Evolutionary conservation across 2,888 invertebrate species (phyloP).

Genomic region (Agonopterix alstromeriana): DNA sequence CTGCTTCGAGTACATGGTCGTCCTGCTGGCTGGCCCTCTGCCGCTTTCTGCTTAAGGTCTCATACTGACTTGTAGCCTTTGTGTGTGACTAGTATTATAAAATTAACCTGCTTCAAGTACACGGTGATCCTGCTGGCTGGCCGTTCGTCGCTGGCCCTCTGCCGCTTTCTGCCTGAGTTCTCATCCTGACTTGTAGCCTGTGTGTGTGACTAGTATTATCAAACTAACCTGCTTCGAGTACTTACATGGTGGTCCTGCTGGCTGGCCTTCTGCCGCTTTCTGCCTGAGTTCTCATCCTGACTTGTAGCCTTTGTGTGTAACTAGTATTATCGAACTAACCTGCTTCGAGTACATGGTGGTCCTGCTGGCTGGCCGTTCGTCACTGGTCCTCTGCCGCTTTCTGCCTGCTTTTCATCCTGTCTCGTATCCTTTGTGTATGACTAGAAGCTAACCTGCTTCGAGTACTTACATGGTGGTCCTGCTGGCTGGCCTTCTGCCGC

Average conservation of each 20-base stretch:
- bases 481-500: conserved; percentile 75
- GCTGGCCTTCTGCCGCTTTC: conserved; percentile 74
- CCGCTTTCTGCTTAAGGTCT: conserved; percentile 83
- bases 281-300: too few relatives aligned
- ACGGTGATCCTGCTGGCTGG: conserved; percentile 76
- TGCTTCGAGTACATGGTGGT: conserved; percentile 86
- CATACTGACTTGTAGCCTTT: conserved; percentile 89
- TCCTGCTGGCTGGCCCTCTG: conserved; percentile 74
- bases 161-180: conserved; percentile 82
- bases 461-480: conserved; percentile 83
- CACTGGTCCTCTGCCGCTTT: conserved; percentile 77
- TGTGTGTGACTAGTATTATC: conserved; percentile 17
- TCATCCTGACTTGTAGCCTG: conserved; percentile 88
- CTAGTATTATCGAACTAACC: conserved; percentile 48
- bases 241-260: conserved; percentile 80
- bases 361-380: conserved; percentile 72
- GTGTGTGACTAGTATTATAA: too few relatives aligned
- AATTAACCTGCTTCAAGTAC: conserved; percentile 81
- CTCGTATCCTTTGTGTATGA: conserved; percentile 80
- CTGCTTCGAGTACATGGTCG: conserved; percentile 86
- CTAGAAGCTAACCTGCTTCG: conserved; percentile 78
- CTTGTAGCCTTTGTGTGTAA: too few relatives aligned
- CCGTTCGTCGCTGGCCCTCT: conserved; percentile 76
- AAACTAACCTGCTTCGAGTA: conserved; percentile 81
- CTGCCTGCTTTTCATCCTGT: conserved; percentile 88